These are phyloP conservation scores for Elanus axillaris DNA, from an alignment of 2,113 vertebrate genomes.

Conservation along the genomic window DNA sequence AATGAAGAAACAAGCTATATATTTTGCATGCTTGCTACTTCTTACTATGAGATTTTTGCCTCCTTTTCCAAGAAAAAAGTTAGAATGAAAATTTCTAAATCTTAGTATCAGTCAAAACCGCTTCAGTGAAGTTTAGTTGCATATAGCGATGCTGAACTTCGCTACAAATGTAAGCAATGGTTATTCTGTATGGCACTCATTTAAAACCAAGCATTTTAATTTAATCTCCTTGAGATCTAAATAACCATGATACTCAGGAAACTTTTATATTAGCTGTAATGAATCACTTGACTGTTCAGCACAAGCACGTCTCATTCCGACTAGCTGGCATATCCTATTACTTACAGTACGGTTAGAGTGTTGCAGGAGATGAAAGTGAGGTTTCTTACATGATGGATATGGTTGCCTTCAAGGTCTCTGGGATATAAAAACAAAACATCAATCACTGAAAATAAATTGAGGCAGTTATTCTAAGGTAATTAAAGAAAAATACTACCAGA, in stretches of 20 bases:
- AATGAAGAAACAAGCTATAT: not conserved
- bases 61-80: not conserved
- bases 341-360: slow-evolving; percentile 93
- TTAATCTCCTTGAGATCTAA: not conserved
- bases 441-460: slow-evolving; percentile 1
- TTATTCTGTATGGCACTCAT: not conserved
- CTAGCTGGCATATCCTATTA: slow-evolving; percentile 40
- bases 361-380: slow-evolving; percentile 86
- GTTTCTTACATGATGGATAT: slow-evolving; percentile 86
- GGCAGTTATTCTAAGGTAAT: not conserved
- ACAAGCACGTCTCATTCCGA: not conserved
- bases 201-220: not conserved
- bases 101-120: not conserved
- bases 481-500: not conserved
- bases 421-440: slow-evolving; percentile 49
- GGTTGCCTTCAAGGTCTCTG: slow-evolving; percentile 93
- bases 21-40: not conserved
- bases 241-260: not conserved
- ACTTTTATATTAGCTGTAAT: not conserved
- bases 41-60: not conserved
- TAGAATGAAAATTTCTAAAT: not conserved
- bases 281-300: not conserved
- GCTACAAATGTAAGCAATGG: not conserved
- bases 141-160: not conserved
- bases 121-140: not conserved